Evolutionary conservation across 2,113 vertebrate species (phyloP).

Genomic region (Podocnemis expansa): DNA sequence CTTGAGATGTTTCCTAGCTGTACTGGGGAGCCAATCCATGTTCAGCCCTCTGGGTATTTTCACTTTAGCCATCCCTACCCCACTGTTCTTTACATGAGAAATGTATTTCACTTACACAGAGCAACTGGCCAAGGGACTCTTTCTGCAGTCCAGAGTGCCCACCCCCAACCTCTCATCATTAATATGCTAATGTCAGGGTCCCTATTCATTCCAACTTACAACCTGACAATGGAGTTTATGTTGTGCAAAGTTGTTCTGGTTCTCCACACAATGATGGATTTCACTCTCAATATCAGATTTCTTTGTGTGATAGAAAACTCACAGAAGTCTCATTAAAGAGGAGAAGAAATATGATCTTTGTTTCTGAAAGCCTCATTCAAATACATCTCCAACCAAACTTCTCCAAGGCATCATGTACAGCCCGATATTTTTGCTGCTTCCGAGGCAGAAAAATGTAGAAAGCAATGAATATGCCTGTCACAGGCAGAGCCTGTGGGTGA

Average conservation of each 20-base stretch:
- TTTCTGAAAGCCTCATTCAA: background rate
- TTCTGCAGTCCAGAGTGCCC: background rate
- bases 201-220: background rate
- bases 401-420: background rate
- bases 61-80: background rate
- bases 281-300: background rate
- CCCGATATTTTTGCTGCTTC: background rate
- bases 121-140: background rate
- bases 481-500: background rate
- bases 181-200: background rate
- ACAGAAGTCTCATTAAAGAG: background rate
- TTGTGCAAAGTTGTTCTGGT: background rate
- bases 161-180: background rate
- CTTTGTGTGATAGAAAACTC: background rate
- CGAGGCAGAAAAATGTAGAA: background rate
- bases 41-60: background rate
- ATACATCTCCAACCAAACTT: background rate
- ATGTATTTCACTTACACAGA: background rate
- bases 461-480: background rate
- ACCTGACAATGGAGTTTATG: background rate
- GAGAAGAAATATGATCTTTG: background rate
- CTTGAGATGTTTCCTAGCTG: background rate
- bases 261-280: background rate
- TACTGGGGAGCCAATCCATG: background rate
- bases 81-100: background rate